phyloP scores from a whole-genome alignment of 2,113 vertebrate species.

The Erpornis zantholeuca region DNA sequence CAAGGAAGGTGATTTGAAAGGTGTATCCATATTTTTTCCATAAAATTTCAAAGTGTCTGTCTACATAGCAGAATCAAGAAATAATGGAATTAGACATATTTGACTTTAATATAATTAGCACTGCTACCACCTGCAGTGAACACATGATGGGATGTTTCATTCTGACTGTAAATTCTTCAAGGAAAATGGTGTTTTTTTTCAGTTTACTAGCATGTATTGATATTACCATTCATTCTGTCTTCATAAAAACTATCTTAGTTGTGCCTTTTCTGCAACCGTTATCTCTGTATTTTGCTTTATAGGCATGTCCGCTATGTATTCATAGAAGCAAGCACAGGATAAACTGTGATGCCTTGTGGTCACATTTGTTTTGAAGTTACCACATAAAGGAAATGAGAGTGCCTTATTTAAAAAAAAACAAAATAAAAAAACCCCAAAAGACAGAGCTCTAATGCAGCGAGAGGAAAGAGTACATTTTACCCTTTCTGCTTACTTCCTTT shows the following conservation, averaged over 20 bases:
- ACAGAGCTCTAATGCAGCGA: neutral
- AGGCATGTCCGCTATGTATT: neutral
- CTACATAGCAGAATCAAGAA: neutral
- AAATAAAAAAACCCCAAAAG: too few relatives aligned
- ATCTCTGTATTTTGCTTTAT: neutral
- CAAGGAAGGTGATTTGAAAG: neutral
- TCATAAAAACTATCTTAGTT: neutral
- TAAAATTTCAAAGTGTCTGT: neutral
- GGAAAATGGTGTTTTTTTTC: neutral
- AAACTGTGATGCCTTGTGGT: neutral
- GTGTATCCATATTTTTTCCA: neutral
- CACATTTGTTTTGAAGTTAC: neutral
- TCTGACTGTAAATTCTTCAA: neutral
- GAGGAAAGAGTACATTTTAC: neutral
- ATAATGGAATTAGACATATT: neutral
- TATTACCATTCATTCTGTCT: neutral
- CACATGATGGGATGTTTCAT: neutral
- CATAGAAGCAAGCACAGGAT: conserved; percentile 7
- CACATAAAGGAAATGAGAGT: neutral
- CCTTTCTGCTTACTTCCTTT: neutral
- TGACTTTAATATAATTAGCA: neutral
- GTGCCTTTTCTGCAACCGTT: neutral
- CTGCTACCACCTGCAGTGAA: neutral
- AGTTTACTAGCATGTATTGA: neutral
- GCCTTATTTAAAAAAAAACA: neutral